These are phyloP conservation scores for Augochlora pura DNA, from an alignment of 1,140 invertebrate species.

Conservation along the genomic window DNA sequence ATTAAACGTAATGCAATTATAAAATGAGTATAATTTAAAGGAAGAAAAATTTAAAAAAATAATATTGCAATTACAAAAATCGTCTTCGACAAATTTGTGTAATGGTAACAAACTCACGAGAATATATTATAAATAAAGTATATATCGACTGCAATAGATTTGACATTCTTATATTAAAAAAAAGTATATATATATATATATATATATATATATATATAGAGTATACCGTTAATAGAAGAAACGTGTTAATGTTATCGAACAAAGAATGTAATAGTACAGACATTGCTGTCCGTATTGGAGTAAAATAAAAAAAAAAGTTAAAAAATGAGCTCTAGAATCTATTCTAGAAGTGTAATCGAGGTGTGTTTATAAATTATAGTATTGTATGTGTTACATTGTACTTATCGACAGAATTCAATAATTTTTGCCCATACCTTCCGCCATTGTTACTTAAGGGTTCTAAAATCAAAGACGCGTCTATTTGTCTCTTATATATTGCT, in stretches of 20 bases:
- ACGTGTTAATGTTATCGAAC: conserved; percentile 59
- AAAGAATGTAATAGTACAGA: conserved; percentile 62
- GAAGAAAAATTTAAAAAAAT: conserved; percentile 18
- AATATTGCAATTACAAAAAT: conserved; percentile 23
- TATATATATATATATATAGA: conserved; percentile 51
- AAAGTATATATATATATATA: conserved; percentile 43
- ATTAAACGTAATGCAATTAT: conserved; percentile 24
- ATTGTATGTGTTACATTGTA: conserved; percentile 63
- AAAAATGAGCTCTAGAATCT: conserved; percentile 45
- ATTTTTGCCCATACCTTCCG: conserved; percentile 59
- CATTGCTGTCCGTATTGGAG: conserved; percentile 58
- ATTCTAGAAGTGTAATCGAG: conserved; percentile 49
- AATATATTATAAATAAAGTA: conserved; percentile 58
- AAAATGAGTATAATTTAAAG: conserved; percentile 33
- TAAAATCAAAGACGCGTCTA: conserved; percentile 60
- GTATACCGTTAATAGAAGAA: conserved; percentile 59
- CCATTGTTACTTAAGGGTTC: conserved; percentile 68
- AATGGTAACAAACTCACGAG: conserved; percentile 25
- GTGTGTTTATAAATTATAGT: conserved; percentile 52
- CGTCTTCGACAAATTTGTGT: conserved; percentile 43
- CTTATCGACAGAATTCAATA: conserved; percentile 58
- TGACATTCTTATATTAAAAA: conserved; percentile 60
- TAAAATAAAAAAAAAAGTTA: conserved; percentile 56
- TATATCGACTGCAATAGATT: conserved; percentile 57
- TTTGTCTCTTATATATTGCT: conserved; percentile 47